Evolutionary conservation across 2,113 vertebrate species (phyloP).

Genomic region (Manacus vitellinus): DNA sequence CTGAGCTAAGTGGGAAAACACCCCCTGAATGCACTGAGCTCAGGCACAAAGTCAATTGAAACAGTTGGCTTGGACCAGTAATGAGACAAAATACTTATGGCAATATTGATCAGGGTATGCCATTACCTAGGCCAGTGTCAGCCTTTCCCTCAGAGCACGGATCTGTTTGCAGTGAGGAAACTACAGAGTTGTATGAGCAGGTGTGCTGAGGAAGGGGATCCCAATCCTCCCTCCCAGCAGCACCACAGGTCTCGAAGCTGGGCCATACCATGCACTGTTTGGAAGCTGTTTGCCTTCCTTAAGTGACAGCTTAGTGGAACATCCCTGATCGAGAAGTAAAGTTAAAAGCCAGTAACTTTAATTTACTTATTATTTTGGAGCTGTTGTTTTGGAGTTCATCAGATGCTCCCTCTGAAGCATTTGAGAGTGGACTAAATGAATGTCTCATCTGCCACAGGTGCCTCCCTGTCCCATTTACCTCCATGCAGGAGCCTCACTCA

Average conservation of each 20-base stretch:
- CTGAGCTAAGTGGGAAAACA: background rate
- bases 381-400: background rate
- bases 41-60: background rate
- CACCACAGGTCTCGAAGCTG: background rate
- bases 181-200: background rate
- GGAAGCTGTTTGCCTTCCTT: background rate
- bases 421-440: background rate
- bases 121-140: background rate
- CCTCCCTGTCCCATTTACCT: background rate
- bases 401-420: background rate
- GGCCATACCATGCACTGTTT: fast-evolving
- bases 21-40: background rate
- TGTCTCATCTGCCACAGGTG: background rate
- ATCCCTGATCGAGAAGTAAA: background rate
- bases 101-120: background rate
- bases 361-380: background rate
- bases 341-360: background rate
- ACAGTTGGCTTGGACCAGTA: background rate
- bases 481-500: background rate
- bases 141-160: fast-evolving
- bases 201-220: background rate
- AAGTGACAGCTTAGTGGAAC: background rate
- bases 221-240: background rate
- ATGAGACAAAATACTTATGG: background rate
- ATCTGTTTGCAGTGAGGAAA: background rate